Percentiles rank a stretch among this genome's conserved stretches.
Evolutionary conservation across 2,888 invertebrate species (phyloP).

Genomic region (Ochropleura leucogaster): DNA sequence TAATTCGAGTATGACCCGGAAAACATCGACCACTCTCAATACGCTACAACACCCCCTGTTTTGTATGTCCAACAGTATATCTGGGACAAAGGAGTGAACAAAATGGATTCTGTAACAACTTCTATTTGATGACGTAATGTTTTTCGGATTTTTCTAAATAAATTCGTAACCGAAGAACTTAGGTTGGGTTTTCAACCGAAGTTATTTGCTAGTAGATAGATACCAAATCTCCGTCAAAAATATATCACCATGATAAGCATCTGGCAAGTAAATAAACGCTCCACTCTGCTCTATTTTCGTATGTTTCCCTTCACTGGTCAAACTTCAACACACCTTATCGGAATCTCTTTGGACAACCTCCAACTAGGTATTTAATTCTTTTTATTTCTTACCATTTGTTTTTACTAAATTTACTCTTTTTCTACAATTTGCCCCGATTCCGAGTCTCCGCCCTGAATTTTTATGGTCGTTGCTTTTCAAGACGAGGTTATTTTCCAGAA

Average conservation of each 20-base stretch:
- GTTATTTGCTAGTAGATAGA: conserved; percentile 32
- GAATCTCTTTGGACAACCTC: conserved; percentile 70
- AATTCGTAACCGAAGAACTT: not conserved
- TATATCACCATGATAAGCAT: conserved; percentile 52
- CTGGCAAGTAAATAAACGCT: conserved; percentile 50
- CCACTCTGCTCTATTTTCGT: conserved; percentile 40
- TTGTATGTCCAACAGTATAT: not conserved
- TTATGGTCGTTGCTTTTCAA: conserved; percentile 77
- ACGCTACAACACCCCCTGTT: not conserved
- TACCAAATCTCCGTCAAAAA: conserved; percentile 37
- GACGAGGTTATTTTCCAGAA: conserved; percentile 77
- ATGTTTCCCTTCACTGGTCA: conserved; percentile 57
- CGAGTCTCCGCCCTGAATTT: conserved; percentile 71
- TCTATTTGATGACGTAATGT: not conserved
- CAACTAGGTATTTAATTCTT: conserved; percentile 75
- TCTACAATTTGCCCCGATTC: conserved; percentile 73
- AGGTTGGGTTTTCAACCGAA: not conserved
- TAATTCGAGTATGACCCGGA: not conserved
- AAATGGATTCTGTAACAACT: not conserved
- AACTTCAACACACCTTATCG: conserved; percentile 65
- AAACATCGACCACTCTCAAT: not conserved
- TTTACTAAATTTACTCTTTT: conserved; percentile 72
- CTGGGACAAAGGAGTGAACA: not conserved
- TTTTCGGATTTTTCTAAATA: conserved; percentile 10
- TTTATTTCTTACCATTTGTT: conserved; percentile 72